Conservation (phyloP, 2,888 invertebrate species). For the Torymus auratus region DNA sequence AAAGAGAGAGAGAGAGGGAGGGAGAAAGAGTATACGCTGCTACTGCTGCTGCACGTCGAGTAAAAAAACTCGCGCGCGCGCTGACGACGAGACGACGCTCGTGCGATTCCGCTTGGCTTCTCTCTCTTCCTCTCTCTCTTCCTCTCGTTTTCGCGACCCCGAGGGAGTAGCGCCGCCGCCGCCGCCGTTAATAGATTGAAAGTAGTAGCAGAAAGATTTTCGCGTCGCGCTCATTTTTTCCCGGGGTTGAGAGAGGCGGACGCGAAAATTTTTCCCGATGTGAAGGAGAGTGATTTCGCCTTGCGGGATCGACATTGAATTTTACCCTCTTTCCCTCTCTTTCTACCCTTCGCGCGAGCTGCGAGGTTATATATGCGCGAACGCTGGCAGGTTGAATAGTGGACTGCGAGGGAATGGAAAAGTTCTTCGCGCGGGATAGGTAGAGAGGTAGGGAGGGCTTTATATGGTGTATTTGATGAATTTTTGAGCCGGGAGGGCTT, state of each 20-base stretch:
- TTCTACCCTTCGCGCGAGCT: background rate
- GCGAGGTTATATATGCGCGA: background rate
- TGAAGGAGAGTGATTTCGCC: slow-evolving; percentile 44
- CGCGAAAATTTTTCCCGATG: slow-evolving; percentile 7
- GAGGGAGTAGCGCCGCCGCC: slow-evolving; percentile 16
- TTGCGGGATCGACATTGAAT: slow-evolving; percentile 26
- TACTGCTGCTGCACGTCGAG: background rate
- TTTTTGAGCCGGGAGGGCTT: slow-evolving; percentile 31
- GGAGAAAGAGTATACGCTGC: background rate
- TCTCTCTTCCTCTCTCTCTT: slow-evolving; percentile 2
- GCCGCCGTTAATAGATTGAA: slow-evolving; percentile 56
- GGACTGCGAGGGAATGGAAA: slow-evolving; percentile 37
- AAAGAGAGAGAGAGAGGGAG: background rate
- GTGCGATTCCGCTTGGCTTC: slow-evolving; percentile 46
- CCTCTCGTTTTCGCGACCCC: slow-evolving; percentile 22
- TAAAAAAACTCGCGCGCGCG: slow-evolving; percentile 27
- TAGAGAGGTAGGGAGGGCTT: background rate
- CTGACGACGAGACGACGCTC: slow-evolving; percentile 3
- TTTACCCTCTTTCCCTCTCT: slow-evolving; percentile 15
- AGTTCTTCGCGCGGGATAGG: slow-evolving; percentile 2
- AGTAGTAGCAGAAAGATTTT: slow-evolving; percentile 55
- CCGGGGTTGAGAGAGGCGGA: background rate
- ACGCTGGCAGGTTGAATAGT: slow-evolving; percentile 44
- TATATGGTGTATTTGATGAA: slow-evolving; percentile 42
- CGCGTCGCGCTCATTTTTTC: slow-evolving; percentile 25